Base-by-base conservation (phyloP, 1,140 invertebrate species). In the Drosophila auraria region DNA sequence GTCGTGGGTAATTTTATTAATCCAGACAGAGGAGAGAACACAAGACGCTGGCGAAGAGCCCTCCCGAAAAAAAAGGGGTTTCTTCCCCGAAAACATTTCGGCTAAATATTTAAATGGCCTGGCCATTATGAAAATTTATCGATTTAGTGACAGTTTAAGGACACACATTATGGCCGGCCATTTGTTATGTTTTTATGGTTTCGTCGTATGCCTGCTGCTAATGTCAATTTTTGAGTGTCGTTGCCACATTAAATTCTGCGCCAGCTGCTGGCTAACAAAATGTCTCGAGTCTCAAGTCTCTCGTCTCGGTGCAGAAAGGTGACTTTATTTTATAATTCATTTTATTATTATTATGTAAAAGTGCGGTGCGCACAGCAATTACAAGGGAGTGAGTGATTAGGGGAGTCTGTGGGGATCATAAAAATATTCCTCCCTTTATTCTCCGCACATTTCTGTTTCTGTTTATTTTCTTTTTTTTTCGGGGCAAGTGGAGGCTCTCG, bases 91-190 rank as follows among this genome's bases (percentile, higher is more conserved):
- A 27, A 44, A 58, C 80, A 73, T 72, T 64, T 74, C 47, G 63
- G 74, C 86, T 89, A 89, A 89, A 89, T 89, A 90, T 89, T 89
- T 89, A 89, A 89, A 89, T 89, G 84, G 86, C 86, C 78, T 54
- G 84, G 86, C 84, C 84, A 90, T 89, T 89, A 89, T 89, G 82
- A 90, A 90, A 89, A 89, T 89, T 89, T 89, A 89, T 89, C 84
- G 84, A 89, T 89, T 89, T 89, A 89, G 86, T 89, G 84, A 89
- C 84, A 89, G 84, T 89, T 89, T 89, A 89, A 89, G 84, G 84
- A 89, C 84, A 90, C 86, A 89, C 84, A 89, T 89, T 89, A 89
- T 76, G 86, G 78, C 44, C 78, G 86, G 78, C 84, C 84, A 89
- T 89, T 89, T 90, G 84, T 89, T 89, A 89, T 89, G 84, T 89